Conservation (phyloP, 2,113 vertebrate species). For the Etia nguti region DNA sequence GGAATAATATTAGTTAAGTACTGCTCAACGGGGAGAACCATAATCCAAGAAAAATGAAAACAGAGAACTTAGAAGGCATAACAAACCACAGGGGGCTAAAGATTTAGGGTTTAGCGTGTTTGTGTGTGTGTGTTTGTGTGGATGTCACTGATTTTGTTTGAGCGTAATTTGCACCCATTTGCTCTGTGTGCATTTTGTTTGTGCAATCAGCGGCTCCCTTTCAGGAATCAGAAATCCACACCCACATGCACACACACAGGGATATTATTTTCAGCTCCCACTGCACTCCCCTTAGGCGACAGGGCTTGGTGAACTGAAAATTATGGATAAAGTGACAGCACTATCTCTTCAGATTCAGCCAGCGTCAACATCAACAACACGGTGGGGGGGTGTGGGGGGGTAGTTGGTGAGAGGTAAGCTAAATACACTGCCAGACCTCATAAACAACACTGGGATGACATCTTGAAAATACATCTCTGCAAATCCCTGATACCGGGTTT, state of each 20-base stretch:
- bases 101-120: background rate
- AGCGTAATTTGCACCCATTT: background rate
- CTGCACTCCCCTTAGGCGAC: constrained; percentile 25
- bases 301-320: constrained; percentile 42
- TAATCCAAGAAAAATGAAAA: background rate
- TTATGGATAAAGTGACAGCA: constrained; percentile 51
- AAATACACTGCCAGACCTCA: constrained; percentile 21
- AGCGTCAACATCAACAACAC: constrained; percentile 14
- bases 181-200: background rate
- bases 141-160: background rate
- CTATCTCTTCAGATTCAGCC: constrained; percentile 33
- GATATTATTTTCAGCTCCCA: constrained; percentile 25
- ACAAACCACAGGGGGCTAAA: background rate
- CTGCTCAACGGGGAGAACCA: background rate
- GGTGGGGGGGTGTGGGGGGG: background rate
- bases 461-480: constrained; percentile 8
- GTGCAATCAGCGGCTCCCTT: background rate
- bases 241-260: background rate
- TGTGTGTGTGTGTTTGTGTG: background rate
- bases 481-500: constrained; percentile 3
- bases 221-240: constrained; percentile 21
- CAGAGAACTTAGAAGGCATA: background rate
- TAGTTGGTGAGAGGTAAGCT: constrained; percentile 6
- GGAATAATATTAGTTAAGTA: background rate
- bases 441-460: constrained; percentile 37